Conservation (phyloP, 1,140 invertebrate species). For the Orius insidiosus region DNA sequence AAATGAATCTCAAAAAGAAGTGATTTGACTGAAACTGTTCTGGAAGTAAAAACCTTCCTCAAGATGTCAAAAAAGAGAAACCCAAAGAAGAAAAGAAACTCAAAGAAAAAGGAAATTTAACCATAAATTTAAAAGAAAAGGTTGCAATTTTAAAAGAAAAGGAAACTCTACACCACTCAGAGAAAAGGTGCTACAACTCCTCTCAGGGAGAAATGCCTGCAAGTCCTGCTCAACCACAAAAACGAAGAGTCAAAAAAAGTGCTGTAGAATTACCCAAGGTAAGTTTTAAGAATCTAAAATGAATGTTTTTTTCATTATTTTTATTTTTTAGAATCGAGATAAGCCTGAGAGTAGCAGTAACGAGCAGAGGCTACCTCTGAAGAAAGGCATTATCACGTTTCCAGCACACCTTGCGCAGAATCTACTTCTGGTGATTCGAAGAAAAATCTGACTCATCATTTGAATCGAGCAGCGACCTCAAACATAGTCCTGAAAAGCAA, state of each 20-base stretch:
- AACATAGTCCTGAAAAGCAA: slow-evolving; percentile 4
- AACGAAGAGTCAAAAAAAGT: slow-evolving; percentile 32
- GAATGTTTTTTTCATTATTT: neutral
- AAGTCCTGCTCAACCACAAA: slow-evolving; percentile 27
- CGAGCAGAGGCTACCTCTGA: slow-evolving; percentile 76
- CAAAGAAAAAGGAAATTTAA: slow-evolving; percentile 2
- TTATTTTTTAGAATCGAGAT: slow-evolving; percentile 17
- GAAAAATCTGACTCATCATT: slow-evolving; percentile 5
- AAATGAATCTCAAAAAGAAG: slow-evolving; percentile 18
- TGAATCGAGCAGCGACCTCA: slow-evolving; percentile 1
- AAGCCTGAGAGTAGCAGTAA: slow-evolving; percentile 34
- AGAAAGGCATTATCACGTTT: slow-evolving; percentile 79
- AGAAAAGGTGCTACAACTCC: slow-evolving; percentile 25
- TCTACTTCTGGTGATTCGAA: slow-evolving; percentile 25
- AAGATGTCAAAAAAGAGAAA: too few species aligned
- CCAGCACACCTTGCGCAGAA: slow-evolving; percentile 26
- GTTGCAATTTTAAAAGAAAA: neutral
- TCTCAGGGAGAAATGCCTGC: slow-evolving; percentile 23
- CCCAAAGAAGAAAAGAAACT: neutral
- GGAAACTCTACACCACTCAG: slow-evolving; percentile 18
- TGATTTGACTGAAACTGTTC: slow-evolving; percentile 27
- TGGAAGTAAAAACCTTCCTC: slow-evolving; percentile 23
- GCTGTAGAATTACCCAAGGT: slow-evolving; percentile 24
- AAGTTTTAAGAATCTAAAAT: slow-evolving; percentile 11
- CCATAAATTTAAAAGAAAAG: neutral